Percentiles rank a stretch among this genome's conserved stretches.
These are phyloP conservation scores for Acridotheres tristis DNA, from an alignment of 2,797 vertebrate species.

Conservation along the genomic window DNA sequence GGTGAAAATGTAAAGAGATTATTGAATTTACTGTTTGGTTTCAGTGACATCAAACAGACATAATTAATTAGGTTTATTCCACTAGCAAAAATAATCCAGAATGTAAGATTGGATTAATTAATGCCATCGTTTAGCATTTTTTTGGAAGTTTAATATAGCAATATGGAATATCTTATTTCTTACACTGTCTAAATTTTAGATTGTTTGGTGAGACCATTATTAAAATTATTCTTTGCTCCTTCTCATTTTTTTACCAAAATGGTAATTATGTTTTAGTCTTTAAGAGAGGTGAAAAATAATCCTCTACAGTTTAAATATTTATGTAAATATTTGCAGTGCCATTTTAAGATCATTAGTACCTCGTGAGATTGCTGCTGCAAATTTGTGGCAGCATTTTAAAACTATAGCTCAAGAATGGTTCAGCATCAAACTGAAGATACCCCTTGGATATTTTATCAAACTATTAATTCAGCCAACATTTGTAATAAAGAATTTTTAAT, in stretches of 20 bases:
- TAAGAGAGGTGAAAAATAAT: neutral
- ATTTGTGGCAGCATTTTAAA: neutral
- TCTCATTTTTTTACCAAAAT: neutral
- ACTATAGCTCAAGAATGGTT: neutral
- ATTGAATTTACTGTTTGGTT: slow-evolving; percentile 85
- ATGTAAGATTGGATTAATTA: slow-evolving; percentile 66
- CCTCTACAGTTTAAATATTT: neutral
- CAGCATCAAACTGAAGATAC: neutral
- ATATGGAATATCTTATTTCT: neutral
- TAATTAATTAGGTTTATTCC: slow-evolving; percentile 78
- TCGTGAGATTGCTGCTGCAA: neutral
- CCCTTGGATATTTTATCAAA: neutral
- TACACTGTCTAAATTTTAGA: neutral
- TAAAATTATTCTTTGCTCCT: neutral
- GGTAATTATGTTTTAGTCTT: neutral
- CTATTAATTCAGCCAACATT: neutral
- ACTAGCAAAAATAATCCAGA: slow-evolving; percentile 66
- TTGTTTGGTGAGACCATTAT: neutral
- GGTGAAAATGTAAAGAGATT: slow-evolving; percentile 85
- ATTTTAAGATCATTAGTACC: neutral
- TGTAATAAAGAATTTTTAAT: neutral
- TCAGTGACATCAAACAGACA: slow-evolving; percentile 81
- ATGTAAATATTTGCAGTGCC: neutral
- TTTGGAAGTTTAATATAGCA: neutral
- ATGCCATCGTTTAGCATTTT: slow-evolving; percentile 15